Conservation (phyloP, 2,888 invertebrate species). For the Hybos culiciformis region DNA sequence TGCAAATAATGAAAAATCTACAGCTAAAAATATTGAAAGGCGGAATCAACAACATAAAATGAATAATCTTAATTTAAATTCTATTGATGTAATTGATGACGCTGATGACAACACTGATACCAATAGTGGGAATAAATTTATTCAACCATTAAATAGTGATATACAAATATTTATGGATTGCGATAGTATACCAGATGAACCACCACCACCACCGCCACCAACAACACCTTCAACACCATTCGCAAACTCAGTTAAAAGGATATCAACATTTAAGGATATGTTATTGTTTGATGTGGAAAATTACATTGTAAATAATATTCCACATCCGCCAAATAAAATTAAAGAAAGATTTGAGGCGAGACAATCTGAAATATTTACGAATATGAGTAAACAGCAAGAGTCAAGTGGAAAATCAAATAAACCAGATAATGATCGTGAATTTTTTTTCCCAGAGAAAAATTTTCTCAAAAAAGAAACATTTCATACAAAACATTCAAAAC, state of each 20-base stretch:
- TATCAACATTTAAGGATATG: slow-evolving; percentile 33
- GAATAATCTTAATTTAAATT: slow-evolving; percentile 15
- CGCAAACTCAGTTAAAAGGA: slow-evolving; percentile 16
- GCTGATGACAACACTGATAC: slow-evolving; percentile 9
- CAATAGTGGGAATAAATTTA: slow-evolving; percentile 16
- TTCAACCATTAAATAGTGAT: slow-evolving; percentile 16
- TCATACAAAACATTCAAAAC: too few species aligned
- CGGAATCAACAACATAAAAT: background rate
- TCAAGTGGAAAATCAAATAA: too few species aligned
- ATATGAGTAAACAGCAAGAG: too few species aligned
- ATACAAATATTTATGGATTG: slow-evolving; percentile 15
- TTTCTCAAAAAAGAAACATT: too few species aligned
- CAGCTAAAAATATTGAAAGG: background rate
- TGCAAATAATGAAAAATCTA: background rate
- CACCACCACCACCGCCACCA: slow-evolving; percentile 39
- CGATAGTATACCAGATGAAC: slow-evolving; percentile 35
- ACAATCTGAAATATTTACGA: too few species aligned
- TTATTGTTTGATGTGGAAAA: slow-evolving; percentile 43
- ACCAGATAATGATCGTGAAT: too few species aligned
- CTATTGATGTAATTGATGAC: slow-evolving; percentile 14
- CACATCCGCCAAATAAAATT: slow-evolving; percentile 33
- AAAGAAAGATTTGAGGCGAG: slow-evolving; percentile 2
- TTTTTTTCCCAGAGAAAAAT: too few species aligned
- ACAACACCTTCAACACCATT: slow-evolving; percentile 16
- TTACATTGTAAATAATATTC: slow-evolving; percentile 40